Conservation (phyloP, 2,113 vertebrate genomes). For the Neogobius melanostomus region DNA sequence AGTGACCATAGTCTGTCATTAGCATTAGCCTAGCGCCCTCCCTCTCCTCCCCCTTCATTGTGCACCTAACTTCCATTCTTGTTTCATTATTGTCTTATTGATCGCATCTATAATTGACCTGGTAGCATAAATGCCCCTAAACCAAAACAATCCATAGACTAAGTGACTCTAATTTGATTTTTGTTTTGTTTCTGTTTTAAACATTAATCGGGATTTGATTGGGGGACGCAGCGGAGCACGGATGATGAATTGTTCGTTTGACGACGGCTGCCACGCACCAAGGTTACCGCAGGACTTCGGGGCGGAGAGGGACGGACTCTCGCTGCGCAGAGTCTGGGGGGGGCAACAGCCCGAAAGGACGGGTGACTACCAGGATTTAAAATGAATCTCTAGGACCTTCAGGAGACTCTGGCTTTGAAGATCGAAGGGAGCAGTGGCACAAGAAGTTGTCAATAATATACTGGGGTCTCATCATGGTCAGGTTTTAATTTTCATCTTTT, state of each 20-base stretch:
- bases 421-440: no score
- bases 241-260: slow-evolving; percentile 69
- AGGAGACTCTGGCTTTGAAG: no score
- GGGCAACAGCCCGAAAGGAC: no score
- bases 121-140: slow-evolving; percentile 66
- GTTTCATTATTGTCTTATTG: slow-evolving; percentile 70
- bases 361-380: no score
- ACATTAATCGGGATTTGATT: slow-evolving; percentile 71
- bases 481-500: no score
- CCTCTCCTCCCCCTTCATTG: slow-evolving; percentile 1
- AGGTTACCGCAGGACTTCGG: slow-evolving; percentile 55
- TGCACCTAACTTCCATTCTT: slow-evolving; percentile 54
- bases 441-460: no score
- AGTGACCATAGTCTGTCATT: not conserved
- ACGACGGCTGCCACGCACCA: slow-evolving; percentile 44
- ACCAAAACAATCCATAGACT: slow-evolving; percentile 66
- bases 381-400: no score
- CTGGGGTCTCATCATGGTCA: no score
- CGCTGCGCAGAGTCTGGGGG: no score
- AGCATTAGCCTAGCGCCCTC: slow-evolving; percentile 22
- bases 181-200: slow-evolving; percentile 62
- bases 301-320: not conserved
- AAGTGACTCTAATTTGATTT: slow-evolving; percentile 66
- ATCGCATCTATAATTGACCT: slow-evolving; percentile 68
- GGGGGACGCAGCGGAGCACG: slow-evolving; percentile 51